Conservation (phyloP, 2,797 vertebrate genomes). For the Jordanella pulchra region DNA sequence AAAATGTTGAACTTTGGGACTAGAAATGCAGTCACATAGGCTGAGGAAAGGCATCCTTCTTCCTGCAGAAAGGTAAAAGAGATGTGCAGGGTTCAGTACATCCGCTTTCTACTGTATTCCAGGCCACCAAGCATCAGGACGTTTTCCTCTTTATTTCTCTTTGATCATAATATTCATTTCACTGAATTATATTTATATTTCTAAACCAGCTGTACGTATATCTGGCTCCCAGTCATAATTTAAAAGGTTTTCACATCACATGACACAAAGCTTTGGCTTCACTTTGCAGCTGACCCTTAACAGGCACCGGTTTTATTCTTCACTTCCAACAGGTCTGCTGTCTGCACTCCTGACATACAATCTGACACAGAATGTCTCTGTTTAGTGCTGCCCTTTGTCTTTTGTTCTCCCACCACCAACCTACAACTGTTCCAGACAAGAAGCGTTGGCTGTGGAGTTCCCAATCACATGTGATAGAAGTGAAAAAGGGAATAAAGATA, state of each 20-base stretch:
- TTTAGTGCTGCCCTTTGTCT: conserved; percentile 9
- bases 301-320: background rate
- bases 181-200: conserved; percentile 12
- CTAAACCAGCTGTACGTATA: conserved; percentile 32
- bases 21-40: conserved; percentile 40
- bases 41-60: conserved; percentile 40
- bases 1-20: conserved; percentile 45
- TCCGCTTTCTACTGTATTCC: conserved; percentile 19
- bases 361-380: background rate
- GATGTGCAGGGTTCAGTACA: conserved; percentile 6
- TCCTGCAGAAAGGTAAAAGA: conserved; percentile 35
- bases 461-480: too few species aligned
- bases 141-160: background rate
- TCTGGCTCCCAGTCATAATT: conserved; percentile 37
- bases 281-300: conserved; percentile 27
- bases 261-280: conserved; percentile 43
- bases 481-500: too few species aligned
- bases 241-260: conserved; percentile 44
- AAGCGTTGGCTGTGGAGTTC: too few species aligned
- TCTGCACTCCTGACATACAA: background rate
- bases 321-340: background rate
- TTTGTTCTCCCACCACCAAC: conserved; percentile 14
- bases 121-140: background rate
- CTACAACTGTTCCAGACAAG: background rate
- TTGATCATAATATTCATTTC: conserved; percentile 30